A percentile compares a stretch with the other conserved stretches of the same genome.
phyloP scores from a whole-genome alignment of 2,888 invertebrate species.

The Mimachlamys varia region DNA sequence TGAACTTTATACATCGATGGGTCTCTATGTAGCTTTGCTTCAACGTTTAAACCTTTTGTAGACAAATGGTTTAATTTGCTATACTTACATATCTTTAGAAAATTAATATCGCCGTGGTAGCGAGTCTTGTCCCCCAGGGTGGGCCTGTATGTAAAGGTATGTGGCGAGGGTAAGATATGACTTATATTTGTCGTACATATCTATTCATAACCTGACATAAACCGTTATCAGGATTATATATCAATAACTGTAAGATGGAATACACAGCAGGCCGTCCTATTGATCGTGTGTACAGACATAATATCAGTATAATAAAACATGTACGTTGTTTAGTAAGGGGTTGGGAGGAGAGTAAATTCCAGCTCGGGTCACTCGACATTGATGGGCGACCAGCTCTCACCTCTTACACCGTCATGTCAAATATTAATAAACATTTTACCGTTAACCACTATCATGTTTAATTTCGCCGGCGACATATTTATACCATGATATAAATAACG shows the following conservation, averaged over 20 bases:
- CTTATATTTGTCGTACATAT: slow-evolving; percentile 28
- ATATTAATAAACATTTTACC: neutral
- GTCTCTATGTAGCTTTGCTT: too few species aligned
- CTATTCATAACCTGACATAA: neutral
- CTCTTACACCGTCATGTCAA: neutral
- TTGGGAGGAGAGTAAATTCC: neutral
- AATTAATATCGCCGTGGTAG: neutral
- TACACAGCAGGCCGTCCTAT: neutral
- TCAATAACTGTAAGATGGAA: neutral
- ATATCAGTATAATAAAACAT: neutral
- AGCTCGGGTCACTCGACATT: neutral
- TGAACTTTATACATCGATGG: neutral
- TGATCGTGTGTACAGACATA: neutral
- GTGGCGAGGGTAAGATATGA: neutral
- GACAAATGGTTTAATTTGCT: neutral
- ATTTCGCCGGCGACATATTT: too few species aligned
- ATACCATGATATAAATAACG: too few species aligned
- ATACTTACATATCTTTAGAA: neutral
- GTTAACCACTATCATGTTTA: too few species aligned
- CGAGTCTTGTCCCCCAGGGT: neutral
- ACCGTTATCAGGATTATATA: slow-evolving; percentile 13
- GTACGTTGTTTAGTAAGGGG: neutral
- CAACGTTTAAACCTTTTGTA: neutral
- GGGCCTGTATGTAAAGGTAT: neutral
- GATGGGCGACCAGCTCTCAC: neutral